These are phyloP conservation scores for Cygnus buccinator DNA, from an alignment of 2,113 vertebrate genomes.

Conservation along the genomic window DNA sequence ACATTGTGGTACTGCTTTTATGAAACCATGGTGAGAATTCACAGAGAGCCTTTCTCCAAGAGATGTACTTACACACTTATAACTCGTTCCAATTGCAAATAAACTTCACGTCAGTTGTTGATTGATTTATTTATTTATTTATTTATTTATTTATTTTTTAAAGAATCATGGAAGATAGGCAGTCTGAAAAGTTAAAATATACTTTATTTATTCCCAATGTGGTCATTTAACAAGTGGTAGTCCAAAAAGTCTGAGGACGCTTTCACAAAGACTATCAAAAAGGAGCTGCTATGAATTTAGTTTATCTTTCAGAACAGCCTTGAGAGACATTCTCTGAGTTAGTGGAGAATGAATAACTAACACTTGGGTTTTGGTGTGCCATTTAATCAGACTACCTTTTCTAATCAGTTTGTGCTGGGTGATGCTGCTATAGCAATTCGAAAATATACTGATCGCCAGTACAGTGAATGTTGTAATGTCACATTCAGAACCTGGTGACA, in stretches of 20 bases:
- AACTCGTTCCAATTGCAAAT: constrained; percentile 34
- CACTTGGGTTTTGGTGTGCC: background rate
- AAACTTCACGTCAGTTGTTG: constrained; percentile 11
- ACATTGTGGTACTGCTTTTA: background rate
- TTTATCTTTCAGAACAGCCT: background rate
- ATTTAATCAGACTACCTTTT: background rate
- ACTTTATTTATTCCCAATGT: background rate
- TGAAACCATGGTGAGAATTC: background rate
- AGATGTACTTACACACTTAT: constrained; percentile 23
- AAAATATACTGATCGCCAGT: background rate
- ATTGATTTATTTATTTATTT: background rate
- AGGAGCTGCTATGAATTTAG: background rate
- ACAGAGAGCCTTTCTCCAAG: constrained; percentile 15
- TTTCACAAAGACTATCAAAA: background rate
- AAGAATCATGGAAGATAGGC: background rate
- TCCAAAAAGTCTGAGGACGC: background rate
- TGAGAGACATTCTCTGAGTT: background rate
- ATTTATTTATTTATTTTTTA: background rate
- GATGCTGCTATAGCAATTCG: background rate
- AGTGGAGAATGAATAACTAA: background rate
- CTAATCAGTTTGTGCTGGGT: background rate
- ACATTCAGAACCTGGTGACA: background rate
- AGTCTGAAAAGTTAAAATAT: background rate
- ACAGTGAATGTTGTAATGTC: background rate
- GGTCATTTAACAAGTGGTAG: background rate